Evolutionary conservation across 1,140 invertebrate genomes (phyloP).

Genomic region (Drosophila ogumai): DNA sequence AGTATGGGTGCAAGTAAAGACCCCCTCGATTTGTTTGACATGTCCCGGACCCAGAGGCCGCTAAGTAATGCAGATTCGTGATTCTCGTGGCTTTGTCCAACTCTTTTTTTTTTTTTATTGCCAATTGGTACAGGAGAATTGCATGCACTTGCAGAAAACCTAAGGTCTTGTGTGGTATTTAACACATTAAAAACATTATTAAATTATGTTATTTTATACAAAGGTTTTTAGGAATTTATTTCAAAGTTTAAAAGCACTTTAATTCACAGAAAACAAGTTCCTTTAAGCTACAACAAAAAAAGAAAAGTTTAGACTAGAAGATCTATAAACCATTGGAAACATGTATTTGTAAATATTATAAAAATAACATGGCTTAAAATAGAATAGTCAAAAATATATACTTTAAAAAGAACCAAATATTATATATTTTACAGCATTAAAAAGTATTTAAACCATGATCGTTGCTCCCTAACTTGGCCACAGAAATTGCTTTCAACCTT

Average conservation of each 20-base stretch:
- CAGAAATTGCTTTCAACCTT: neutral
- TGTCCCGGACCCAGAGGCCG: constrained; percentile 25
- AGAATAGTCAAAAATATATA: neutral
- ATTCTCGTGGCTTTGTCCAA: constrained; percentile 39
- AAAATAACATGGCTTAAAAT: neutral
- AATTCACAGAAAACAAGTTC: too few species aligned
- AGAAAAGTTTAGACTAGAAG: too few species aligned
- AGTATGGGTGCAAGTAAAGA: neutral
- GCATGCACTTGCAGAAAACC: constrained; percentile 21
- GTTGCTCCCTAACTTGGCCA: neutral
- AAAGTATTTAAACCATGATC: neutral
- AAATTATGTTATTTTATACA: too few species aligned
- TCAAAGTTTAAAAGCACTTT: too few species aligned
- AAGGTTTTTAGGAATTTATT: too few species aligned
- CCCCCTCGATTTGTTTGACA: constrained; percentile 20
- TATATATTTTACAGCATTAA: neutral
- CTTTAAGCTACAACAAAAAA: too few species aligned
- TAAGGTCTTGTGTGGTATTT: neutral
- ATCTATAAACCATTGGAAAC: neutral
- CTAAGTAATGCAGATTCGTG: constrained; percentile 50
- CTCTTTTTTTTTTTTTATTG: neutral
- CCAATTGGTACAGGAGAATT: constrained; percentile 7
- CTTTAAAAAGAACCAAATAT: neutral
- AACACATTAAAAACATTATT: too few species aligned
- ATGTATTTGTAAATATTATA: neutral